A percentile compares a stretch with the other conserved stretches of the same genome.
Conservation (phyloP, 2,888 invertebrate species). For the Hemistola chrysoprasaria region DNA sequence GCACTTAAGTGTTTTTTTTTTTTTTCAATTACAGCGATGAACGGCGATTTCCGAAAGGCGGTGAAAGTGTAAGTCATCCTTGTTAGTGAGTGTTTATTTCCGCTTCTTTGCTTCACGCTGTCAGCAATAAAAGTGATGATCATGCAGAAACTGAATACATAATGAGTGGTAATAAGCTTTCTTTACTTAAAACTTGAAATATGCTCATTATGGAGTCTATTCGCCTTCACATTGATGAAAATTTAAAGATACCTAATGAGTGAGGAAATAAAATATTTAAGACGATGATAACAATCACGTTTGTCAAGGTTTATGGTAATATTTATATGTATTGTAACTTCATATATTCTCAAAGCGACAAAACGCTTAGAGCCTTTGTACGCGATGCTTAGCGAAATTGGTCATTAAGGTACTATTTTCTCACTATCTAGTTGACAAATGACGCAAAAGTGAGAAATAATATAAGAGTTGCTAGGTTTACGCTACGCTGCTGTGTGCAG, state of each 20-base stretch:
- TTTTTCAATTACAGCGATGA: slow-evolving; percentile 79
- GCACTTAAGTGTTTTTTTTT: slow-evolving; percentile 78
- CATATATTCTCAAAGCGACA: too few species aligned
- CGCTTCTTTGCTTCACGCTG: slow-evolving; percentile 41
- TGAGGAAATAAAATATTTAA: slow-evolving; percentile 5
- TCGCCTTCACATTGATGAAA: not conserved
- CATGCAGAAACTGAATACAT: slow-evolving; percentile 23
- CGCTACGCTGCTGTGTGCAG: too few species aligned
- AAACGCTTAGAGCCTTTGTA: too few species aligned
- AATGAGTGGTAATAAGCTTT: slow-evolving; percentile 19
- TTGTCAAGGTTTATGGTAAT: too few species aligned
- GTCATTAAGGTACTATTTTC: too few species aligned
- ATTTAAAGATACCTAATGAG: too few species aligned
- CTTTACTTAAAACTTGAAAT: slow-evolving; percentile 2
- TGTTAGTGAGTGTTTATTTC: slow-evolving; percentile 71
- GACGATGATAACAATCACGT: too few species aligned
- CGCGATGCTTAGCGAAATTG: too few species aligned
- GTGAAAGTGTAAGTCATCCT: slow-evolving; percentile 75
- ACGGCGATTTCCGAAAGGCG: slow-evolving; percentile 54
- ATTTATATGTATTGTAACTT: too few species aligned
- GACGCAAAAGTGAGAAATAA: too few species aligned
- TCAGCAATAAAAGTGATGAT: slow-evolving; percentile 57
- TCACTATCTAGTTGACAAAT: too few species aligned
- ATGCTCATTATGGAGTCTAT: slow-evolving; percentile 7
- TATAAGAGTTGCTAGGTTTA: too few species aligned